These are phyloP conservation scores for Neocloeon triangulifer DNA, from an alignment of 1,140 invertebrate species.

Conservation along the genomic window DNA sequence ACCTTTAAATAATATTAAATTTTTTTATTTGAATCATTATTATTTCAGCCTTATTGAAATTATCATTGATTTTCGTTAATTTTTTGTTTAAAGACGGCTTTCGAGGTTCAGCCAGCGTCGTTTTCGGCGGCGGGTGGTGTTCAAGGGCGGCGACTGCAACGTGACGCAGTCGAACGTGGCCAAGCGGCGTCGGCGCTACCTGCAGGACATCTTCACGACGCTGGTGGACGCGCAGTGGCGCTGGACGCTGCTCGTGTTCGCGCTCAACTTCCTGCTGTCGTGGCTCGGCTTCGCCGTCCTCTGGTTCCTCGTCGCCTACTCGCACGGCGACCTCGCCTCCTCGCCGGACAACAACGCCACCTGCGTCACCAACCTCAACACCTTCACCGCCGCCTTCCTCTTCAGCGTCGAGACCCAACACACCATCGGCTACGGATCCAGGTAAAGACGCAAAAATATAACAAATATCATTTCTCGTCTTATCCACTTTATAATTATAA, in stretches of 20 bases:
- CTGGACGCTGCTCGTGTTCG: constrained; percentile 88
- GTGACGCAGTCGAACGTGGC: constrained; percentile 67
- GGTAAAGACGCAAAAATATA: too few relatives aligned
- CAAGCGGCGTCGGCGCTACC: constrained; percentile 52
- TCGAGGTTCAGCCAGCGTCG: too few relatives aligned
- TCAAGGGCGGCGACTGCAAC: constrained; percentile 92
- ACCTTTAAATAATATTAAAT: too few relatives aligned
- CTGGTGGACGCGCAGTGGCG: constrained; percentile 83
- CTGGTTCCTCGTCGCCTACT: constrained; percentile 83
- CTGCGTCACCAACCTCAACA: constrained; percentile 57
- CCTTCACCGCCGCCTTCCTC: constrained; percentile 69
- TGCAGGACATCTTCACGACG: constrained; percentile 68
- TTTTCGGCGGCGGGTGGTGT: constrained; percentile 62
- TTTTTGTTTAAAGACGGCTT: too few relatives aligned
- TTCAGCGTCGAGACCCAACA: constrained; percentile 86
- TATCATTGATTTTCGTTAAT: too few relatives aligned
- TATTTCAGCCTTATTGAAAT: too few relatives aligned
- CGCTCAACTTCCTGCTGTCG: constrained; percentile 70
- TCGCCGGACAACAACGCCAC: constrained; percentile 44
- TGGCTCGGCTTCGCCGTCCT: constrained; percentile 82
- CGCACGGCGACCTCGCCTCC: constrained; percentile 82
- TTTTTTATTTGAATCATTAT: too few relatives aligned
- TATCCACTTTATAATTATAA: too few relatives aligned
- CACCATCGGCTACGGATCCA: constrained; percentile 61
- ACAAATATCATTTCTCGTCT: too few relatives aligned